These are phyloP conservation scores for Arothron firmamentum DNA, from an alignment of 2,113 vertebrate genomes.

Conservation along the genomic window DNA sequence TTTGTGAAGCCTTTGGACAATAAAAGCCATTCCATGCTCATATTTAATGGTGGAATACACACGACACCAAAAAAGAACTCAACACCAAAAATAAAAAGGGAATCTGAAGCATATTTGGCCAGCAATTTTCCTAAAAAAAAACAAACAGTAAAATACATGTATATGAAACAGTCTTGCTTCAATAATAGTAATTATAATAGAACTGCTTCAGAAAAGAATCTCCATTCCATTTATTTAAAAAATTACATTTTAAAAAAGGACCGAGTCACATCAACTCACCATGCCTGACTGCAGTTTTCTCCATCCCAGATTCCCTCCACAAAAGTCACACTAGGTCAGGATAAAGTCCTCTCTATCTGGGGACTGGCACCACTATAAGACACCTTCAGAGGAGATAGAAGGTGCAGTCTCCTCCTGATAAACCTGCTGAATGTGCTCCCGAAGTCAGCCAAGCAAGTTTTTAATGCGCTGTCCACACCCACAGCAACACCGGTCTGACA, in stretches of 20 bases:
- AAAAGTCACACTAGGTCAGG: not conserved
- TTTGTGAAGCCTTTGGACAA: no score
- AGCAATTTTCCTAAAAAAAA: no score
- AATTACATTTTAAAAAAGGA: not conserved
- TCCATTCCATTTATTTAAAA: not conserved
- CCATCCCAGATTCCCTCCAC: conserved; percentile 52
- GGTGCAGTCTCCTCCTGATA: conserved; percentile 8
- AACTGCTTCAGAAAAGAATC: not conserved
- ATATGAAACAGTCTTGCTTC: no score
- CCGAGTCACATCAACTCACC: conserved; percentile 52
- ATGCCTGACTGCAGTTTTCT: conserved; percentile 33
- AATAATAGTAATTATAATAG: no score
- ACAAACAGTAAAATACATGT: no score
- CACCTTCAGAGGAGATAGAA: not conserved
- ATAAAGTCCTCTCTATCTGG: conserved; percentile 2
- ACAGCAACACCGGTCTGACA: conserved; percentile 68
- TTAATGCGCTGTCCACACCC: conserved; percentile 60
- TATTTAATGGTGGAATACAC: no score
- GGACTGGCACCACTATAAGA: not conserved
- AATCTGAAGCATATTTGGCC: no score
- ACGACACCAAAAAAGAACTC: no score
- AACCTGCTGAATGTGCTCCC: conserved; percentile 14
- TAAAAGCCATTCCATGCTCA: no score
- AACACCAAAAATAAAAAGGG: no score
- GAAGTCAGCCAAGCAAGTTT: conserved; percentile 8